These are phyloP conservation scores for Gobio gobio DNA, from an alignment of 2,113 vertebrate genomes.

Conservation along the genomic window DNA sequence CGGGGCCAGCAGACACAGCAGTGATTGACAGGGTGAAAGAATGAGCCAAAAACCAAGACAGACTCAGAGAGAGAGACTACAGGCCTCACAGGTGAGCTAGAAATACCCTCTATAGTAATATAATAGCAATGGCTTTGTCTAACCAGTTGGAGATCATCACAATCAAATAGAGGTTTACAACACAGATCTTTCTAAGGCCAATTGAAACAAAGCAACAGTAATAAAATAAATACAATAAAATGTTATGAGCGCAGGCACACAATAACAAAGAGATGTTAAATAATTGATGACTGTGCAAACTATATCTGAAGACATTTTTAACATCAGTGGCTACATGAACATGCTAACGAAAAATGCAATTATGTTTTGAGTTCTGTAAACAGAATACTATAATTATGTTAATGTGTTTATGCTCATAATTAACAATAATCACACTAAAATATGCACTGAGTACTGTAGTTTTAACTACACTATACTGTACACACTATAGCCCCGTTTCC, in stretches of 20 bases:
- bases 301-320: neutral
- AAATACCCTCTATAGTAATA: neutral
- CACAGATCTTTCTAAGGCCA: neutral
- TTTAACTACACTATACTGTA: neutral
- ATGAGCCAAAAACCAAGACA: neutral
- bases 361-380: neutral
- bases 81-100: neutral
- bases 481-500: no score
- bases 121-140: neutral
- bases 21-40: constrained; percentile 13
- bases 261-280: neutral
- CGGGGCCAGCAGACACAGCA: neutral
- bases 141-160: neutral
- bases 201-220: neutral
- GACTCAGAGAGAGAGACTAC: neutral
- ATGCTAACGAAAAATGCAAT: neutral
- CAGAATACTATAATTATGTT: neutral
- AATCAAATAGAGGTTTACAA: neutral
- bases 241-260: neutral
- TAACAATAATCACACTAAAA: neutral
- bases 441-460: neutral
- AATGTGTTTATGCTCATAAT: neutral
- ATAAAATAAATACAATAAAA: neutral
- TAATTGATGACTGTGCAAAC: neutral
- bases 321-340: neutral